A percentile compares a stretch with the other conserved stretches of the same genome.
Conservation (phyloP, 2,888 invertebrate genomes). For the Spisula subtruncata region DNA sequence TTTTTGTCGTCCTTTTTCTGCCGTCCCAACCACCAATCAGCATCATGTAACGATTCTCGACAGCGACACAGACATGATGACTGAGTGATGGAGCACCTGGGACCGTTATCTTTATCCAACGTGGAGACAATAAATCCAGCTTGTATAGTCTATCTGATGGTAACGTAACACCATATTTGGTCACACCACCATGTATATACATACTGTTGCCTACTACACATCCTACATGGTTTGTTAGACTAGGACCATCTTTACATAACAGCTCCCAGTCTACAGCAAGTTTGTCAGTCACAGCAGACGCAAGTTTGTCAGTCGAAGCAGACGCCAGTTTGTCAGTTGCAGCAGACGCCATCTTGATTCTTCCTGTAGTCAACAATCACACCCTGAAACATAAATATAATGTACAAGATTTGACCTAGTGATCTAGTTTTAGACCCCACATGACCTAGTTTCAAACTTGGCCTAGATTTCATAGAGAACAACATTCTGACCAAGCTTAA, state of each 20-base stretch:
- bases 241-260: constrained; percentile 89
- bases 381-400: constrained; percentile 5
- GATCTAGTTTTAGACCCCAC: too few relatives aligned
- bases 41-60: constrained; percentile 84
- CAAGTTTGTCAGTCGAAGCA: too few relatives aligned
- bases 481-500: too few relatives aligned
- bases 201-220: constrained; percentile 78
- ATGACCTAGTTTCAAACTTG: too few relatives aligned
- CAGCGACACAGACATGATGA: constrained; percentile 85
- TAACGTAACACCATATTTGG: constrained; percentile 76
- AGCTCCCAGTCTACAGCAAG: constrained; percentile 76
- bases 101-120: constrained; percentile 75
- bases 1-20: constrained; percentile 78
- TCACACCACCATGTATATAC: constrained; percentile 86
- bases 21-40: constrained; percentile 88
- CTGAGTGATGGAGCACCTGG: constrained; percentile 84
- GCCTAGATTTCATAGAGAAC: too few relatives aligned
- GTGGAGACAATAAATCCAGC: constrained; percentile 72
- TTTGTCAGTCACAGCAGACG: constrained; percentile 34
- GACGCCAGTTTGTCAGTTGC: constrained; percentile 37
- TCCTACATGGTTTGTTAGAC: constrained; percentile 82
- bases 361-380: not conserved
- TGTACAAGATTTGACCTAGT: too few relatives aligned
- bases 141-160: constrained; percentile 82
- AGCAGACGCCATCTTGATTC: constrained; percentile 50